These are phyloP conservation scores for Helicoverpa armigera DNA, from an alignment of 1,140 invertebrate species.

Conservation along the genomic window DNA sequence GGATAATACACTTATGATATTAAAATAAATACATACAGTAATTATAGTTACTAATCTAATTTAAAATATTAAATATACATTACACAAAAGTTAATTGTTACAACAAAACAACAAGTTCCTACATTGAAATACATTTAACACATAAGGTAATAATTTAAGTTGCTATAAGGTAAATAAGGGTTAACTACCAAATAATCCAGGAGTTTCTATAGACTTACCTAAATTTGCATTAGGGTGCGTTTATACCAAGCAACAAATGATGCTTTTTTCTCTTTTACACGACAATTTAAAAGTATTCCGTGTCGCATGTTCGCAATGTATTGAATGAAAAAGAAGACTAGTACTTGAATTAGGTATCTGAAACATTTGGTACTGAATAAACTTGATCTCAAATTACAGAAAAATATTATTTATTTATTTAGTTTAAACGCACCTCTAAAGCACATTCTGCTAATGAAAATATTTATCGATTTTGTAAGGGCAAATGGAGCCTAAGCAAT, in stretches of 20 bases:
- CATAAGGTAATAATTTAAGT: conserved; percentile 20
- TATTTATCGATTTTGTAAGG: conserved; percentile 26
- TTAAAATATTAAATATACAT: conserved; percentile 40
- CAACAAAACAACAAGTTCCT: conserved; percentile 32
- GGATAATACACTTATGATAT: conserved; percentile 41
- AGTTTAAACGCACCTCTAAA: background rate
- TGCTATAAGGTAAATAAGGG: conserved; percentile 7
- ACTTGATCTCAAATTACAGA: no score
- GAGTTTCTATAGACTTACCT: background rate
- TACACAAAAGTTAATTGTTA: conserved; percentile 32
- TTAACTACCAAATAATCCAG: conserved; percentile 21
- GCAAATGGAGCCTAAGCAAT: conserved; percentile 39
- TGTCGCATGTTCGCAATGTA: no score
- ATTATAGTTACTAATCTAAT: conserved; percentile 20
- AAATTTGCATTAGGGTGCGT: background rate
- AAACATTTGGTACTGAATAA: no score
- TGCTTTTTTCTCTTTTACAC: no score
- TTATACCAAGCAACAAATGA: background rate
- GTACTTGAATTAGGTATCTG: no score
- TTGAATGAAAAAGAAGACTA: no score
- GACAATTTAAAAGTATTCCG: background rate
- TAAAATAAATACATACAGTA: conserved; percentile 44
- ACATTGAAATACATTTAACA: conserved; percentile 32
- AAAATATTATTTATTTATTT: no score
- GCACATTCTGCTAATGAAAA: background rate